A percentile compares a stretch with the other conserved stretches of the same genome.
These are phyloP conservation scores for Cantharis flavilabris DNA, from an alignment of 2,888 invertebrate species.

Conservation along the genomic window DNA sequence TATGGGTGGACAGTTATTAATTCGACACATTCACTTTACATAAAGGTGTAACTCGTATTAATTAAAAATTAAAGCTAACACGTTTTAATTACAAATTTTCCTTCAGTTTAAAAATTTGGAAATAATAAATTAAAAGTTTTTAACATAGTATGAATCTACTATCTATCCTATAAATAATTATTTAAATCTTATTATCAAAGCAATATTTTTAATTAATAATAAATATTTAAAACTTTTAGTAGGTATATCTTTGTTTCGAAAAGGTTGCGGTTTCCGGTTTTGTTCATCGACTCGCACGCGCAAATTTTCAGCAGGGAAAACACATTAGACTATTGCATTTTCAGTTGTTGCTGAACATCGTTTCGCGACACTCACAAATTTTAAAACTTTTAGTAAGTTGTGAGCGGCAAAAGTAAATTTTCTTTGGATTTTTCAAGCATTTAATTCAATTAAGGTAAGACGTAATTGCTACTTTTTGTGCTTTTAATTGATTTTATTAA, in stretches of 20 bases:
- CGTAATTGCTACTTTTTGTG: background rate
- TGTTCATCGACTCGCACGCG: conserved; percentile 19
- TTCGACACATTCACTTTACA: background rate
- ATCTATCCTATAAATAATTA: background rate
- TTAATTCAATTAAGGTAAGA: background rate
- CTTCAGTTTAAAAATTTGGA: background rate
- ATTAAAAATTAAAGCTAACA: background rate
- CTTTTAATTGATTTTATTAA: too few relatives aligned
- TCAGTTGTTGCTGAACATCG: conserved; percentile 18
- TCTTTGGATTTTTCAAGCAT: background rate
- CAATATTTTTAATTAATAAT: background rate
- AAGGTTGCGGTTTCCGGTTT: conserved; percentile 20
- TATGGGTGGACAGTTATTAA: background rate
- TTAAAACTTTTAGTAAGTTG: background rate
- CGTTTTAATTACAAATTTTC: background rate
- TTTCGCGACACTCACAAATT: background rate
- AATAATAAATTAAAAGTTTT: background rate
- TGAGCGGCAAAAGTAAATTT: background rate
- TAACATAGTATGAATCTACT: background rate
- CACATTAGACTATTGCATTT: conserved; percentile 11
- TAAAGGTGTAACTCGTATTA: background rate
- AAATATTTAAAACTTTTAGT: background rate
- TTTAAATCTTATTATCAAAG: background rate
- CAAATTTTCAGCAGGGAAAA: conserved; percentile 24
- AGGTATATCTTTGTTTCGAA: conserved; percentile 5